These are phyloP conservation scores for Molorchus minor DNA, from an alignment of 2,888 invertebrate genomes.

Conservation along the genomic window DNA sequence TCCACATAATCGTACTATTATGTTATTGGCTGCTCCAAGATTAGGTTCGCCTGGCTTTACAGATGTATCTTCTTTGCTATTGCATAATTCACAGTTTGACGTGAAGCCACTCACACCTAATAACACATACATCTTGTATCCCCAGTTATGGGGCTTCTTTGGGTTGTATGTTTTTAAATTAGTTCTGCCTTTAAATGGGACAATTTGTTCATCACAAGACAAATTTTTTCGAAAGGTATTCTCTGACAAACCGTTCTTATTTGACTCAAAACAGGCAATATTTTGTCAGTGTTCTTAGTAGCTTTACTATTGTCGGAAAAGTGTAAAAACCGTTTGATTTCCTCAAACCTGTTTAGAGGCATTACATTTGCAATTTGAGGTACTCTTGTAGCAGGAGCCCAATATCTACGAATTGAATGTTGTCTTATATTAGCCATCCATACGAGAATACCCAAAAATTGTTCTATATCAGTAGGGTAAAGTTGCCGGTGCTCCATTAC, in stretches of 20 bases:
- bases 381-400: conserved; percentile 23
- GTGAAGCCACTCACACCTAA: conserved; percentile 42
- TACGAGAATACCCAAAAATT: background rate
- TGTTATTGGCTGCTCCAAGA: conserved; percentile 43
- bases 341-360: conserved; percentile 32
- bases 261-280: conserved; percentile 28
- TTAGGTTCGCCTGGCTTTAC: conserved; percentile 29
- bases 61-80: conserved; percentile 31
- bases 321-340: conserved; percentile 14
- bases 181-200: conserved; percentile 29
- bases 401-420: background rate
- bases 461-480: too few species aligned
- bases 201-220: conserved; percentile 8
- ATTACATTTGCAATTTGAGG: conserved; percentile 31
- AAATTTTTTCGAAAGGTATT: conserved; percentile 31
- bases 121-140: conserved; percentile 46
- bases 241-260: conserved; percentile 21
- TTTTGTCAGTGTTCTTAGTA: conserved; percentile 21
- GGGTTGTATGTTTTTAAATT: conserved; percentile 46
- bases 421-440: background rate
- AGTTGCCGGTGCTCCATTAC: too few species aligned
- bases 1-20: conserved; percentile 42
- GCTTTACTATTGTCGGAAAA: conserved; percentile 24
- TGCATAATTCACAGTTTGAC: conserved; percentile 46
- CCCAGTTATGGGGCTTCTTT: conserved; percentile 51